Percentiles rank a stretch among this genome's conserved stretches.
These are phyloP conservation scores for Psammodynastes pulverulentus DNA, from an alignment of 2,113 vertebrate species.

Conservation along the genomic window DNA sequence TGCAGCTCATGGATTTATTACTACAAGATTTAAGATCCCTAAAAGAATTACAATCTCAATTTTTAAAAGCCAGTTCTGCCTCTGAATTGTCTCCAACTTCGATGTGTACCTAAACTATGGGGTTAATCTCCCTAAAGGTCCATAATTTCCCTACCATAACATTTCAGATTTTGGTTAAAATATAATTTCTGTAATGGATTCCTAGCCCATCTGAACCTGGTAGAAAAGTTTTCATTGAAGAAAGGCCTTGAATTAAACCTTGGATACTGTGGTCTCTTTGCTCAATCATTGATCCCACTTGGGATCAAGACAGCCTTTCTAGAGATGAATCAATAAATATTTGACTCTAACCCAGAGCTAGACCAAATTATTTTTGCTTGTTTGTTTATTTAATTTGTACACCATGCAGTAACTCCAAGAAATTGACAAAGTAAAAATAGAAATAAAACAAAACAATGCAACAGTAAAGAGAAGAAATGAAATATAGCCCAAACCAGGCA, in stretches of 20 bases:
- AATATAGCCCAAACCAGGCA: background rate
- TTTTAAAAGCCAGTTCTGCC: background rate
- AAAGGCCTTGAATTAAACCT: background rate
- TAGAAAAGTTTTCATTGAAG: background rate
- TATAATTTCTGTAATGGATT: background rate
- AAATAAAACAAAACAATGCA: background rate
- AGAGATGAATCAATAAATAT: background rate
- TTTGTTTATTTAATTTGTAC: background rate
- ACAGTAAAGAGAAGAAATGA: background rate
- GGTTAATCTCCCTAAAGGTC: background rate
- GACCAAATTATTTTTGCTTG: background rate
- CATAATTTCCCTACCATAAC: background rate
- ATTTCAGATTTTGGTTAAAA: background rate
- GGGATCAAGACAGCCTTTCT: background rate
- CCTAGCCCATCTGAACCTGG: background rate
- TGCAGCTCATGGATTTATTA: background rate
- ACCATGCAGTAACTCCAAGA: background rate
- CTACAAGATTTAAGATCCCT: background rate
- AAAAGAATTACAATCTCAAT: background rate
- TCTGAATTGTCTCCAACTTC: background rate
- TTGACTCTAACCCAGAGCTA: background rate
- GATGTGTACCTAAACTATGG: background rate
- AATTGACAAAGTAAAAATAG: background rate
- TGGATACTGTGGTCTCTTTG: background rate
- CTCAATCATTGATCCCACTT: background rate